These are phyloP conservation scores for Nomada goodeniana DNA, from an alignment of 2,888 invertebrate species.

Conservation along the genomic window DNA sequence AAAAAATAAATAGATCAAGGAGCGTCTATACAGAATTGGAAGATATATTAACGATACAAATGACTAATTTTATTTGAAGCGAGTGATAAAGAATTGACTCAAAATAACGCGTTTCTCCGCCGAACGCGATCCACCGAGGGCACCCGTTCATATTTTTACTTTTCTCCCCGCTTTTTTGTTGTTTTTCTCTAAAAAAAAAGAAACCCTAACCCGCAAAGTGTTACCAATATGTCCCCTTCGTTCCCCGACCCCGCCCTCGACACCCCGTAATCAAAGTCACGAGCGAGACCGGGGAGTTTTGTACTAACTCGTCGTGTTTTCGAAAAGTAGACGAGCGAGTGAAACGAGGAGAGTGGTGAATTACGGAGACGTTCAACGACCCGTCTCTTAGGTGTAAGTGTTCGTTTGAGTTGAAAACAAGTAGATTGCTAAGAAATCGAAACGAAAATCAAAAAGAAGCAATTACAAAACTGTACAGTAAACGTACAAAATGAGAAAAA, in stretches of 20 bases:
- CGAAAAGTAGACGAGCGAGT: constrained; percentile 71
- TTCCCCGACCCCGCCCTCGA: constrained; percentile 11
- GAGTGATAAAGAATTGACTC: constrained; percentile 37
- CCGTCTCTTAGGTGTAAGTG: constrained; percentile 26
- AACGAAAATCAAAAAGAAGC: too few relatives aligned
- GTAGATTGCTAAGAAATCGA: too few relatives aligned
- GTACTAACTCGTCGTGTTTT: constrained; percentile 69
- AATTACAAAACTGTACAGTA: not conserved
- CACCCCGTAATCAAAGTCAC: constrained; percentile 60
- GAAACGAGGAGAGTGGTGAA: constrained; percentile 65
- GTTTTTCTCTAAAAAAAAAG: constrained; percentile 42
- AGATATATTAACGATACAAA: not conserved
- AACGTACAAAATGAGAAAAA: not conserved
- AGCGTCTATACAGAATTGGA: too few relatives aligned
- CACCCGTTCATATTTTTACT: constrained; percentile 59
- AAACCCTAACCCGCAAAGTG: constrained; percentile 51
- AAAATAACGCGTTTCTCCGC: constrained; percentile 37
- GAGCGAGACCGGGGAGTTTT: constrained; percentile 67
- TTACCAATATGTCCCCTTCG: constrained; percentile 43
- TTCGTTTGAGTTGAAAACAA: not conserved
- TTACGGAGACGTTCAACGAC: constrained; percentile 15
- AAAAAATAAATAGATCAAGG: not conserved
- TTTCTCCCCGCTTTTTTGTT: constrained; percentile 67
- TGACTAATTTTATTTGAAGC: not conserved
- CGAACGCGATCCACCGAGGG: constrained; percentile 43